A percentile compares a stretch with the other conserved stretches of the same genome.
phyloP scores from a whole-genome alignment of 2,113 vertebrate genomes.

The Rhea americana region DNA sequence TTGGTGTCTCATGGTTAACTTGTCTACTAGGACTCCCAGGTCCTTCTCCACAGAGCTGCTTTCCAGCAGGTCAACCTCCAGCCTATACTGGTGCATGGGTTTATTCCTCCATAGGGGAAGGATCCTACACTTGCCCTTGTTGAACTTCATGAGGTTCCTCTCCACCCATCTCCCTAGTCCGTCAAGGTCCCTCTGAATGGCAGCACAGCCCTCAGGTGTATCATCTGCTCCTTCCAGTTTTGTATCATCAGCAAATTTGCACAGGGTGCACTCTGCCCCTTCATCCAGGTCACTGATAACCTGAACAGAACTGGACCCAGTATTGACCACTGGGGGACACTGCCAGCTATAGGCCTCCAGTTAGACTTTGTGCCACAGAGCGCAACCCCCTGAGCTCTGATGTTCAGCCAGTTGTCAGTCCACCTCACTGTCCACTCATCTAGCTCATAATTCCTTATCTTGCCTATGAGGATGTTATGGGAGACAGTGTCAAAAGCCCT shows the following conservation, averaged over 20 bases:
- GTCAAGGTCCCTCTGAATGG: too few species aligned
- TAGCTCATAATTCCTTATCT: background rate
- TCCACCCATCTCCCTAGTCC: too few species aligned
- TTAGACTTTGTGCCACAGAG: background rate
- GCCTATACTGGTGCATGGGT: too few species aligned
- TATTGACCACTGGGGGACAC: background rate
- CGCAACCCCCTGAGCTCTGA: background rate
- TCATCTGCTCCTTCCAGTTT: background rate
- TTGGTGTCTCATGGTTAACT: too few species aligned
- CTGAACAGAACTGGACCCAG: background rate
- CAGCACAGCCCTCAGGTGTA: too few species aligned
- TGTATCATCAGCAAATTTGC: background rate
- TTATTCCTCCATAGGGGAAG: too few species aligned
- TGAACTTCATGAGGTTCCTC: too few species aligned
- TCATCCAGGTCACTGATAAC: background rate
- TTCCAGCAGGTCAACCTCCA: too few species aligned
- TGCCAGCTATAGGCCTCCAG: background rate
- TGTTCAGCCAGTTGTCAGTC: background rate
- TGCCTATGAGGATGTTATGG: background rate
- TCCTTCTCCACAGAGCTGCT: too few species aligned
- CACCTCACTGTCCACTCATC: background rate
- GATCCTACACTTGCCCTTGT: too few species aligned
- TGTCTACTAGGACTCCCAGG: too few species aligned
- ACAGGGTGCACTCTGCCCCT: background rate
- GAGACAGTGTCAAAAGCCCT: background rate